Conservation (phyloP, 2,113 vertebrate species). For the Phaethornis superciliosus region DNA sequence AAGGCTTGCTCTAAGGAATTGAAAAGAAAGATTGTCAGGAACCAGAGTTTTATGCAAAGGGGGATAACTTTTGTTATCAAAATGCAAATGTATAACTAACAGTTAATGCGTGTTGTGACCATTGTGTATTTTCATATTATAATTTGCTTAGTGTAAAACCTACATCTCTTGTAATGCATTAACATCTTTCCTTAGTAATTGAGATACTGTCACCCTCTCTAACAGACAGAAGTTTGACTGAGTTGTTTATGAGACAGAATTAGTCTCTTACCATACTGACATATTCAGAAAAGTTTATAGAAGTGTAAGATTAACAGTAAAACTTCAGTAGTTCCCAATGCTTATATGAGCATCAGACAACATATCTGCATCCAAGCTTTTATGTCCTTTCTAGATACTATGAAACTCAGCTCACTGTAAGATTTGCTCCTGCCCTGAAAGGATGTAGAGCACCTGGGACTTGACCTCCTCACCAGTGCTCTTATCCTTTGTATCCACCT, state of each 20-base stretch:
- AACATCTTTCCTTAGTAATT: neutral
- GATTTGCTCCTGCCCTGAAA: neutral
- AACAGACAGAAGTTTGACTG: neutral
- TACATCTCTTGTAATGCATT: rapidly evolving
- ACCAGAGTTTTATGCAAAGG: neutral
- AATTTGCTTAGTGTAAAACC: neutral
- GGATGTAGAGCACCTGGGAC: constrained; percentile 16
- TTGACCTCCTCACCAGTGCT: constrained; percentile 11
- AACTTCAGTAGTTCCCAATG: neutral
- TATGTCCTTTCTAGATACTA: neutral
- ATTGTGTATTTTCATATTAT: neutral
- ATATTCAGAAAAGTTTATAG: neutral
- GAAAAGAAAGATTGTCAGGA: neutral
- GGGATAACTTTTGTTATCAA: neutral
- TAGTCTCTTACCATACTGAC: neutral
- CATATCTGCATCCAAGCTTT: neutral
- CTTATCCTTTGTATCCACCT: constrained; percentile 25
- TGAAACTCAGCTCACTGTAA: neutral
- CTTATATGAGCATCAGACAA: neutral
- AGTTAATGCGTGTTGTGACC: neutral
- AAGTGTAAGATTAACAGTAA: neutral
- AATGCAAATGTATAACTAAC: neutral
- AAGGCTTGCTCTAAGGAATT: neutral
- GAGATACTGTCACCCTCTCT: neutral
- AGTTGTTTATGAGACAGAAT: neutral